Conservation (phyloP, 2,888 invertebrate genomes). For the Drosophila vallismaia region DNA sequence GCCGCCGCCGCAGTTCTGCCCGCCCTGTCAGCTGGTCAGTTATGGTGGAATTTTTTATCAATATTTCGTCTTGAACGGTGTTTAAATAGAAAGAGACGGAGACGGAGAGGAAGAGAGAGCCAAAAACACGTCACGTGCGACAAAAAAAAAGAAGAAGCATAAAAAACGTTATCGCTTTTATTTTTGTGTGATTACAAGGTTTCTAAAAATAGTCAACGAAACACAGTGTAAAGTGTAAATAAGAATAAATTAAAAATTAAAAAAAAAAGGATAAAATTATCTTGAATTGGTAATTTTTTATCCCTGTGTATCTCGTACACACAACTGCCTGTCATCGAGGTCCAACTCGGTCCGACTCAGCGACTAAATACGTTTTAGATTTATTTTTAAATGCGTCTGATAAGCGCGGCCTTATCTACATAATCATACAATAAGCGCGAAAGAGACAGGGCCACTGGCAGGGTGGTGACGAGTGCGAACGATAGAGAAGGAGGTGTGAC, state of each 20-base stretch:
- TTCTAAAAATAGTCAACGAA: slow-evolving; percentile 51
- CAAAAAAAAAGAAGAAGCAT: slow-evolving; percentile 8
- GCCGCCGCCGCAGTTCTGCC: slow-evolving; percentile 15
- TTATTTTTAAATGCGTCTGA: slow-evolving; percentile 72
- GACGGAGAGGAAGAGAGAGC: background rate
- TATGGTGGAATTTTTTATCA: slow-evolving; percentile 34
- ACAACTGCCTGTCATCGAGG: slow-evolving; percentile 12
- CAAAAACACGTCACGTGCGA: slow-evolving; percentile 63
- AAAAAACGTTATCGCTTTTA: slow-evolving; percentile 43
- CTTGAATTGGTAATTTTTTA: background rate
- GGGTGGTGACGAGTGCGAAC: background rate
- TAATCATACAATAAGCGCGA: slow-evolving; percentile 55
- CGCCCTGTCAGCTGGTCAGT: slow-evolving; percentile 13
- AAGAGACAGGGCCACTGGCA: background rate
- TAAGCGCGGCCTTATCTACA: slow-evolving; percentile 68
- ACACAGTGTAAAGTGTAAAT: background rate
- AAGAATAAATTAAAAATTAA: background rate
- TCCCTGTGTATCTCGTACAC: background rate
- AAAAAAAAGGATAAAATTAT: background rate
- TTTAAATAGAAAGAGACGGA: slow-evolving; percentile 23
- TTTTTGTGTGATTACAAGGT: slow-evolving; percentile 42
- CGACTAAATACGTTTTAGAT: slow-evolving; percentile 64
- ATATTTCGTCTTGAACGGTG: slow-evolving; percentile 41
- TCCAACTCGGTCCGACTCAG: slow-evolving; percentile 18
- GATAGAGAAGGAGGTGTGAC: slow-evolving; percentile 7